Conservation (phyloP, 2,113 vertebrate genomes). For the Aegotheles bennettii region DNA sequence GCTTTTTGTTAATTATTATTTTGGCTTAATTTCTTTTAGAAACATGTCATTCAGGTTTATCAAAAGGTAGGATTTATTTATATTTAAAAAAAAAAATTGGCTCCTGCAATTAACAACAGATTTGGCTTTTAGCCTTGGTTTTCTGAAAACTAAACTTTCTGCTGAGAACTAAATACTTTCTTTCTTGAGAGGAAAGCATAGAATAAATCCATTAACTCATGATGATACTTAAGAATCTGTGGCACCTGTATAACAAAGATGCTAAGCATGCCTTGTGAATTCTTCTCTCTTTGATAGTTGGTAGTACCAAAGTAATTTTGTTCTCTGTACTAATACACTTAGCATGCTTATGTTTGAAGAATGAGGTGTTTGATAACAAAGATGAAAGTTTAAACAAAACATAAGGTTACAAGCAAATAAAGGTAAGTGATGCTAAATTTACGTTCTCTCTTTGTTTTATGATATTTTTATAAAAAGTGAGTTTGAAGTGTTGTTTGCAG, state of each 20-base stretch:
- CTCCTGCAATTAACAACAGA: slow-evolving; percentile 80
- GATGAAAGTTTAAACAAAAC: slow-evolving; percentile 44
- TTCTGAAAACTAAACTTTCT: slow-evolving; percentile 83
- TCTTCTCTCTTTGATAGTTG: slow-evolving; percentile 67
- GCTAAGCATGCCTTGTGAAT: slow-evolving; percentile 77
- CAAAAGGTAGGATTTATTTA: slow-evolving; percentile 97
- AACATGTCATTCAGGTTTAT: slow-evolving; percentile 99
- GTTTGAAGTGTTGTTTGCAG: not conserved
- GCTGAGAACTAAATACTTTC: slow-evolving; percentile 80
- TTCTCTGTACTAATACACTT: slow-evolving; percentile 81
- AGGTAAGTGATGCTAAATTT: slow-evolving; percentile 69
- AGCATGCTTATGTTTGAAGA: slow-evolving; percentile 78
- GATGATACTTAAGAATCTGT: slow-evolving; percentile 60
- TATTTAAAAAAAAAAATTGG: slow-evolving; percentile 74
- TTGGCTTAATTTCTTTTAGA: slow-evolving; percentile 95
- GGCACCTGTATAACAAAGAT: slow-evolving; percentile 60
- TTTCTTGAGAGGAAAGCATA: slow-evolving; percentile 60
- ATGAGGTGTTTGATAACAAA: slow-evolving; percentile 64
- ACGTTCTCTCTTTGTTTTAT: not conserved
- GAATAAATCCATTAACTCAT: slow-evolving; percentile 69
- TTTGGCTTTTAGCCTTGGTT: slow-evolving; percentile 80
- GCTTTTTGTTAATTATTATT: slow-evolving; percentile 75
- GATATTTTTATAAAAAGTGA: not conserved
- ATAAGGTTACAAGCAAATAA: slow-evolving; percentile 21
- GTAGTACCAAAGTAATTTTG: slow-evolving; percentile 72